Percentiles rank a stretch among this genome's conserved stretches.
These are phyloP conservation scores for Coracopsis vasa DNA, from an alignment of 2,113 vertebrate species.

Conservation along the genomic window DNA sequence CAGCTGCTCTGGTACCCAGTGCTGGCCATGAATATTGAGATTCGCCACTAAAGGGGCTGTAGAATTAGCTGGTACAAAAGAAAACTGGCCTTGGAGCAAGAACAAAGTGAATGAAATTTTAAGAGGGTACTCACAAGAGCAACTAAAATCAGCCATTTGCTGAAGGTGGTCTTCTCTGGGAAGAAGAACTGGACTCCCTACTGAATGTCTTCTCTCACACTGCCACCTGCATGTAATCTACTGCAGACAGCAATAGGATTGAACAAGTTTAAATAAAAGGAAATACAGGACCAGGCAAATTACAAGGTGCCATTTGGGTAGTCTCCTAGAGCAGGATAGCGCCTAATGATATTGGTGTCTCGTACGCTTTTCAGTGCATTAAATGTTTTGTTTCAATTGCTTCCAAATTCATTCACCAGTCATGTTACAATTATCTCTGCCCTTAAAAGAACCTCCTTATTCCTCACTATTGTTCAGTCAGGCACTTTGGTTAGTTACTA, in stretches of 20 bases:
- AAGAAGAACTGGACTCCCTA: not conserved
- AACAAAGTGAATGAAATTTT: not conserved
- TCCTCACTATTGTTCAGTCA: not conserved
- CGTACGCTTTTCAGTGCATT: not conserved
- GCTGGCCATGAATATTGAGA: not conserved
- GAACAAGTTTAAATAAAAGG: not conserved
- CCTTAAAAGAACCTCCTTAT: not conserved
- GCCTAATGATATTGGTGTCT: not conserved
- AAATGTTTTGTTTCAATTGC: not conserved
- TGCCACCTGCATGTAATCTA: fast-evolving
- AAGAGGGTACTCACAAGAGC: not conserved
- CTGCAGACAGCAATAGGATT: fast-evolving
- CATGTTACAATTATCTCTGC: not conserved
- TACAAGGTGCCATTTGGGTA: not conserved
- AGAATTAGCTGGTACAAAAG: not conserved
- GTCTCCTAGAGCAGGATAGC: not conserved
- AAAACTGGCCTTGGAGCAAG: not conserved
- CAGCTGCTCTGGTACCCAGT: not conserved
- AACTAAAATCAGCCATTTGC: not conserved
- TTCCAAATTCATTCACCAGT: not conserved
- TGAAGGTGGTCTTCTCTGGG: not conserved
- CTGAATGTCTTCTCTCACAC: fast-evolving
- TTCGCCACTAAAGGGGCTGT: not conserved
- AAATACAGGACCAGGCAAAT: not conserved
- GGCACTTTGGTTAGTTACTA: not conserved